Evolutionary conservation across 2,797 vertebrate species (phyloP).

Genomic region (Cryptoblepharus egeriae): DNA sequence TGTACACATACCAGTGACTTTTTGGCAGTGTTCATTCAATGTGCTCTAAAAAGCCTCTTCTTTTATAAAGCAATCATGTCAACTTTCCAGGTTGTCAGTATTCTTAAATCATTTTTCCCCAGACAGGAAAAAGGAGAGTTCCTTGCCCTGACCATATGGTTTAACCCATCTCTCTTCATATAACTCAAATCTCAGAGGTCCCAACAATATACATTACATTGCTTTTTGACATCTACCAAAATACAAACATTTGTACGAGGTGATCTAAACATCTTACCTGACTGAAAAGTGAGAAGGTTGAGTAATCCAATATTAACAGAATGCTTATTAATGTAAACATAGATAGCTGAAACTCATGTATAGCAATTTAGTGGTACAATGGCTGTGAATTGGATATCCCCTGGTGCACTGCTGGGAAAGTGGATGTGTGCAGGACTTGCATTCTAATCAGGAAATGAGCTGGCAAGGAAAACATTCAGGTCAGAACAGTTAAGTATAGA

Average conservation of each 20-base stretch:
- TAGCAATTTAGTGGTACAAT: background rate
- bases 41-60: background rate
- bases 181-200: constrained; percentile 15
- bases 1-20: background rate
- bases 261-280: constrained; percentile 18
- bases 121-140: background rate
- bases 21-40: background rate
- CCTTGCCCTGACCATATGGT: constrained; percentile 3
- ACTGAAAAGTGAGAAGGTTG: background rate
- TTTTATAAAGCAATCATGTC: constrained; percentile 29
- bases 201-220: background rate
- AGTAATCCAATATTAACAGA: constrained; percentile 40
- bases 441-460: background rate
- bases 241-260: constrained; percentile 46
- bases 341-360: background rate
- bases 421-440: background rate
- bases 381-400: background rate
- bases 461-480: constrained; percentile 5
- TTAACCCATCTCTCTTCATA: constrained; percentile 23
- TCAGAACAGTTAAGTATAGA: background rate
- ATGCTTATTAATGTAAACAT: background rate
- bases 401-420: background rate
- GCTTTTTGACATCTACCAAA: constrained; percentile 14
- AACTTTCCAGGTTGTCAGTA: constrained; percentile 14
- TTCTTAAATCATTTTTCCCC: constrained; percentile 19